A percentile compares a stretch with the other conserved stretches of the same genome.
phyloP scores from a whole-genome alignment of 2,113 vertebrate species.

The Gallinago media region DNA sequence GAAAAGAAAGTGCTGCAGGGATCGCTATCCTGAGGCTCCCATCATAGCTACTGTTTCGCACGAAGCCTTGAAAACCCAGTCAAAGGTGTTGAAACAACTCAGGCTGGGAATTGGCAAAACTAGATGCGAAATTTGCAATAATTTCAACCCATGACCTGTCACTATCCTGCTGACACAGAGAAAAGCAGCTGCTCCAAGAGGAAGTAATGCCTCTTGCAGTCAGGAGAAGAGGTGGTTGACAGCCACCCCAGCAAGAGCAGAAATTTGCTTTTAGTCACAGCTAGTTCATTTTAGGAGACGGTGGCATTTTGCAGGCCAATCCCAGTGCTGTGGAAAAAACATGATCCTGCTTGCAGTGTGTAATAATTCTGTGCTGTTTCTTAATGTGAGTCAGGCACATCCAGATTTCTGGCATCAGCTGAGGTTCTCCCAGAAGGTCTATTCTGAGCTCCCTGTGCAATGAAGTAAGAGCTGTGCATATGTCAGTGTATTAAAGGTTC shows the following conservation, averaged over 20 bases:
- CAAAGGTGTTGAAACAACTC: not conserved
- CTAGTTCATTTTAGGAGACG: not conserved
- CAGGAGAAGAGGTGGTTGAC: not conserved
- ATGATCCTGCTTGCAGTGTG: not conserved
- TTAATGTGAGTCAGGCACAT: not conserved
- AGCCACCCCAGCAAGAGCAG: not conserved
- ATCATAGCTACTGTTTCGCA: not conserved
- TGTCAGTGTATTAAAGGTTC: constrained; percentile 43
- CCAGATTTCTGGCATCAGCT: not conserved
- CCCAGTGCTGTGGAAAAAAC: not conserved
- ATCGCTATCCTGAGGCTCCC: not conserved
- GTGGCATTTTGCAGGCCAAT: not conserved
- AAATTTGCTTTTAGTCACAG: not conserved
- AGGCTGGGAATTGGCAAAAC: not conserved
- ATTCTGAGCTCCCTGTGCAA: not conserved
- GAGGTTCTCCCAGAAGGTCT: constrained; percentile 13
- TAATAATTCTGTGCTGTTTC: not conserved
- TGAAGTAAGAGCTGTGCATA: constrained; percentile 32
- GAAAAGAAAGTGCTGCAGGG: not conserved
- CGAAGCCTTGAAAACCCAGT: not conserved
- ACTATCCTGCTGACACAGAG: not conserved
- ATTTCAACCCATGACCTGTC: not conserved
- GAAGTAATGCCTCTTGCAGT: not conserved
- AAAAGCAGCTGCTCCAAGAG: not conserved
- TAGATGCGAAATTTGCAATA: not conserved